Percentiles rank a stretch among this genome's conserved stretches.
Evolutionary conservation across 1,140 invertebrate genomes (phyloP).

Genomic region (Anoplophora glabripennis): DNA sequence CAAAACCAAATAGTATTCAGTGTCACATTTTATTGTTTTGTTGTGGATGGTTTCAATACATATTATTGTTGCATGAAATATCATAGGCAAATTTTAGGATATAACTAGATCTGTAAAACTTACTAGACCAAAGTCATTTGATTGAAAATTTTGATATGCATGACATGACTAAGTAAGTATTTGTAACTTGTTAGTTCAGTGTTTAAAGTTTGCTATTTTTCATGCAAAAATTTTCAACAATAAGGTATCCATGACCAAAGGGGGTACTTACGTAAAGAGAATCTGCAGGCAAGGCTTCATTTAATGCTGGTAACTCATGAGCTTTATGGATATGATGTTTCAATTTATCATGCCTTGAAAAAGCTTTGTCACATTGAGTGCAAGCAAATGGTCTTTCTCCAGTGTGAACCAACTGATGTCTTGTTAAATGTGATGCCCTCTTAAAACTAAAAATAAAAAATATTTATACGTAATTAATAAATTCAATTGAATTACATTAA

Average conservation of each 20-base stretch:
- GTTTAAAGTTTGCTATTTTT: too few species aligned
- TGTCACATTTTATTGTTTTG: too few species aligned
- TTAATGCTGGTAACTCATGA: conserved; percentile 27
- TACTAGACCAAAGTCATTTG: too few species aligned
- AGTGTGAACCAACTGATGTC: conserved; percentile 67
- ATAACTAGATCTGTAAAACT: too few species aligned
- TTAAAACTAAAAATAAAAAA: conserved; percentile 51
- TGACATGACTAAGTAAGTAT: too few species aligned
- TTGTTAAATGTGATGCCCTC: conserved; percentile 68
- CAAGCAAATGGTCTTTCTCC: conserved; percentile 60
- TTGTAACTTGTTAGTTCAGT: too few species aligned
- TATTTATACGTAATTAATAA: neutral
- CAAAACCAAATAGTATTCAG: too few species aligned
- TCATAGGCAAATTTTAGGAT: too few species aligned
- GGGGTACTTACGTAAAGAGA: conserved; percentile 18
- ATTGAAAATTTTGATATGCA: too few species aligned
- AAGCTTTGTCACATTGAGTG: conserved; percentile 61
- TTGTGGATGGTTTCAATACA: too few species aligned
- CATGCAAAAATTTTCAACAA: too few species aligned
- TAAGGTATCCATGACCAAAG: neutral
- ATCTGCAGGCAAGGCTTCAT: conserved; percentile 17
- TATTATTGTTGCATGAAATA: too few species aligned
- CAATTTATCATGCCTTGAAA: conserved; percentile 60
- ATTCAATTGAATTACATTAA: neutral
- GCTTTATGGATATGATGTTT: conserved; percentile 53